Evolutionary conservation across 2,888 invertebrate genomes (phyloP).

Genomic region (Zhuqinia jingwanae): DNA sequence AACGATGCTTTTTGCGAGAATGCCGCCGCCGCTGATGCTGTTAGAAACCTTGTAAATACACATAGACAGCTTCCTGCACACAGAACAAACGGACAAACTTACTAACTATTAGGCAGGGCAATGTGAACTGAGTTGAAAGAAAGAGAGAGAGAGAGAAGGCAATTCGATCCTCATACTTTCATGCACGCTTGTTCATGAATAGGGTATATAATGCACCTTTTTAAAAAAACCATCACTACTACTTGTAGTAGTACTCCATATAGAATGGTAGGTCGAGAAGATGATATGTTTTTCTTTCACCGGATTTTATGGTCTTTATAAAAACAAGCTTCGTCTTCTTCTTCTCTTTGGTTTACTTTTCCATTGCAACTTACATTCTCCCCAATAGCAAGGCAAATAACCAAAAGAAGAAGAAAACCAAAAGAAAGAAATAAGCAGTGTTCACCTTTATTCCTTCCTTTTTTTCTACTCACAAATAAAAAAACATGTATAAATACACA

Average conservation of each 20-base stretch:
- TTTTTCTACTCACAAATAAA: not conserved
- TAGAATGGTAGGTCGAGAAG: not conserved
- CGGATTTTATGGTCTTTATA: slow-evolving; percentile 53
- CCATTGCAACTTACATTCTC: slow-evolving; percentile 39
- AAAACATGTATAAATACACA: not conserved
- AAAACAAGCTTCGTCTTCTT: slow-evolving; percentile 30
- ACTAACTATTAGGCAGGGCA: not conserved
- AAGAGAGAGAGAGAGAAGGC: not conserved
- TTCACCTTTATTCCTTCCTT: not conserved
- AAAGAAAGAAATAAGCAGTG: too few relatives aligned
- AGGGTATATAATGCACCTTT: slow-evolving; percentile 26
- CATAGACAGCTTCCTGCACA: slow-evolving; percentile 32
- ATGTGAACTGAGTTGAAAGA: not conserved
- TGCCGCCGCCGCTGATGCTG: too few relatives aligned
- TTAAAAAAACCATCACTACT: slow-evolving; percentile 34
- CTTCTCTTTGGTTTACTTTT: slow-evolving; percentile 7
- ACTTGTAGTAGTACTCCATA: not conserved
- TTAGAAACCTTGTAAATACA: slow-evolving; percentile 24
- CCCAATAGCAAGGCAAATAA: too few relatives aligned
- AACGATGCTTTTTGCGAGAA: slow-evolving; percentile 50
- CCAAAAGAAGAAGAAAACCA: too few relatives aligned
- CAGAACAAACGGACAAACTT: not conserved
- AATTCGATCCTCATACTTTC: slow-evolving; percentile 22
- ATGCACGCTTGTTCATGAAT: not conserved
- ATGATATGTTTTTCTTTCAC: slow-evolving; percentile 24